Conservation (phyloP, 2,797 vertebrate genomes). For the Cryptoprocta ferox region DNA sequence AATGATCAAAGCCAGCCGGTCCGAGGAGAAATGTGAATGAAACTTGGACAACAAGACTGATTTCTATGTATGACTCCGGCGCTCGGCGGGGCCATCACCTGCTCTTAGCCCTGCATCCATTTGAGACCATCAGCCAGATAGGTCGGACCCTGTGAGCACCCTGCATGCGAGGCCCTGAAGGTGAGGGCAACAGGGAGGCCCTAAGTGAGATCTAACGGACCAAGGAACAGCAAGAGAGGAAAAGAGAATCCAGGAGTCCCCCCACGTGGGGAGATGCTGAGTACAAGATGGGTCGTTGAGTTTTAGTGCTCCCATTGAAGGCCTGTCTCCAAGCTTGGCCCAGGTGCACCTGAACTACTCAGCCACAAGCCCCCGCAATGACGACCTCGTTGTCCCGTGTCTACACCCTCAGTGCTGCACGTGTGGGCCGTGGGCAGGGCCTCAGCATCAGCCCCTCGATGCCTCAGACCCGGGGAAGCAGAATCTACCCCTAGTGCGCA, state of each 20-base stretch:
- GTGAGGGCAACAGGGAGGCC: background rate
- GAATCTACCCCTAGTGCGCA: background rate
- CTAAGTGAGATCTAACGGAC: background rate
- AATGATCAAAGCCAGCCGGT: background rate
- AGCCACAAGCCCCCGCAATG: fast-evolving
- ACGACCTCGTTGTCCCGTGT: background rate
- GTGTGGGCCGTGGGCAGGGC: fast-evolving
- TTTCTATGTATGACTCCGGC: background rate
- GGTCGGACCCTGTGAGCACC: background rate
- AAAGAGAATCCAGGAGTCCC: background rate
- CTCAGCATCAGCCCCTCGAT: fast-evolving
- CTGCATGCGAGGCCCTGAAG: background rate
- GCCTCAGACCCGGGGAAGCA: background rate
- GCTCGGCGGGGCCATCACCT: background rate
- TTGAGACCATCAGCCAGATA: too few species aligned
- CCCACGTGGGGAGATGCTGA: fast-evolving
- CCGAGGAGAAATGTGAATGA: background rate
- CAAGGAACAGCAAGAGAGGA: too few species aligned
- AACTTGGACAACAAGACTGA: background rate
- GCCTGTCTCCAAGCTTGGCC: background rate
- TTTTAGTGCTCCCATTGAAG: background rate
- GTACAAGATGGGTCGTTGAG: background rate
- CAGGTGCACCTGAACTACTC: too few species aligned
- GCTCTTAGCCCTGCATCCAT: fast-evolving
- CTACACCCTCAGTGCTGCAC: too few species aligned